A percentile compares a stretch with the other conserved stretches of the same genome.
phyloP scores from a whole-genome alignment of 2,797 vertebrate genomes.

The Hippoglossus hippoglossus region DNA sequence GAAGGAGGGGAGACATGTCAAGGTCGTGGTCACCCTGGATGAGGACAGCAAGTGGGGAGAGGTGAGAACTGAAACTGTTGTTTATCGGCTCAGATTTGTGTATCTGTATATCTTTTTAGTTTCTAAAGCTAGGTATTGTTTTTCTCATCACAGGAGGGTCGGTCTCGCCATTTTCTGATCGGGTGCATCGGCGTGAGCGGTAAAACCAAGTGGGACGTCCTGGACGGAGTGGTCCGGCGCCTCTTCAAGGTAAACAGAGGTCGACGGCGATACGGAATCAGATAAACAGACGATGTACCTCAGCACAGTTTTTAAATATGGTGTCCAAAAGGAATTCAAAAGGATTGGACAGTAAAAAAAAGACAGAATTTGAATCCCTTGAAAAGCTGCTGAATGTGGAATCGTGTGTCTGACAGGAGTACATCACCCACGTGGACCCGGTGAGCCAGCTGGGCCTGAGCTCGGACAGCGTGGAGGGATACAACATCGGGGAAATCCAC shows the following conservation, averaged over 20 bases:
- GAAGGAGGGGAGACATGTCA: constrained; percentile 95
- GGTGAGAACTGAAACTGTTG: constrained; percentile 77
- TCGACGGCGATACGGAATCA: neutral
- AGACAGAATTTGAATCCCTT: neutral
- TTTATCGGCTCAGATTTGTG: neutral
- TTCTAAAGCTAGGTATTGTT: neutral
- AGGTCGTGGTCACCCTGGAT: constrained; percentile 92
- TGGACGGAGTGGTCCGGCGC: constrained; percentile 94
- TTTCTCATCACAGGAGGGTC: constrained; percentile 82
- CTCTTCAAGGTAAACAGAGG: constrained; percentile 90
- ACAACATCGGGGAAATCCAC: constrained; percentile 94
- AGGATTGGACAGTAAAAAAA: neutral
- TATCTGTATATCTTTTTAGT: too few species aligned
- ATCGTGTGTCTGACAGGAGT: constrained; percentile 87
- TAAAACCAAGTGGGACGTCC: constrained; percentile 98
- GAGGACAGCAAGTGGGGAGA: constrained; percentile 91
- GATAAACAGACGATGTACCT: neutral
- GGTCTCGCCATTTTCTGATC: constrained; percentile 90
- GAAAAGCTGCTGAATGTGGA: neutral
- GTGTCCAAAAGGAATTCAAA: too few species aligned
- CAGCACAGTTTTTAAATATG: too few species aligned
- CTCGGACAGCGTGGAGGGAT: constrained; percentile 94
- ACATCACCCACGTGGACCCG: constrained; percentile 95
- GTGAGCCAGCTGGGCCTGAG: constrained; percentile 92
- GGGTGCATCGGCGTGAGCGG: constrained; percentile 98